Evolutionary conservation across 2,888 invertebrate species (phyloP).

Genomic region (Spatulosminthurus flaviceps): DNA sequence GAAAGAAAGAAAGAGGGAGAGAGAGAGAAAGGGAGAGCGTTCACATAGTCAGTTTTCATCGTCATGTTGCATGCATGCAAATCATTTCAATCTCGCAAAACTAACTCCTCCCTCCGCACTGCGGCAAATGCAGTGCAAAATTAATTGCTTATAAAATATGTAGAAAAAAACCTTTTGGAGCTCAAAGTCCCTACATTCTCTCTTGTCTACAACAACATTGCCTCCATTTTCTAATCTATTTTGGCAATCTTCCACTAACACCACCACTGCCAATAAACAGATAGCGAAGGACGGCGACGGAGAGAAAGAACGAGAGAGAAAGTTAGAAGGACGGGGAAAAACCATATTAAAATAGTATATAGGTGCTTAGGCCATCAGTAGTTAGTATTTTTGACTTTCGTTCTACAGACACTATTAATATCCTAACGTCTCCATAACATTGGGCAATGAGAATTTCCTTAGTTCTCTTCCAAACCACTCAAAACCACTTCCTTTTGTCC

Average conservation of each 20-base stretch:
- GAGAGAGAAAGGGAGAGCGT: too few relatives aligned
- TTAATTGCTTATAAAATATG: conserved; percentile 36
- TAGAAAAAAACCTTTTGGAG: conserved; percentile 7
- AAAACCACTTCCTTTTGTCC: too few relatives aligned
- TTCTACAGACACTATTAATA: too few relatives aligned
- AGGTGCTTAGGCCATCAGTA: neutral
- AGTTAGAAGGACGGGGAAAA: neutral
- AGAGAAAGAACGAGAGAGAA: neutral
- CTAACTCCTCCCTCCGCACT: conserved; percentile 34
- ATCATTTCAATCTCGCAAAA: conserved; percentile 21
- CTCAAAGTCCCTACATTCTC: neutral
- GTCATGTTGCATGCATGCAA: conserved; percentile 33
- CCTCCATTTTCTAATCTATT: conserved; percentile 31
- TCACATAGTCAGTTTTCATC: conserved; percentile 13
- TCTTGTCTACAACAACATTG: neutral
- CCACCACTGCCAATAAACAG: conserved; percentile 18
- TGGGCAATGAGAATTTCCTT: too few relatives aligned
- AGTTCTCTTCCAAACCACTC: too few relatives aligned
- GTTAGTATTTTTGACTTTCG: neutral
- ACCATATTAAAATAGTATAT: neutral
- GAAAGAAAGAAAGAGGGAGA: too few relatives aligned
- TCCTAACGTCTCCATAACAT: too few relatives aligned
- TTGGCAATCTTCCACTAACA: conserved; percentile 37
- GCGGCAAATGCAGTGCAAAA: conserved; percentile 30
- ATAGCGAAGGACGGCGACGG: neutral